Evolutionary conservation across 2,113 vertebrate genomes (phyloP), one percentile per base, ranked within the genome.

Genomic region (Mugil cephalus): DNA sequence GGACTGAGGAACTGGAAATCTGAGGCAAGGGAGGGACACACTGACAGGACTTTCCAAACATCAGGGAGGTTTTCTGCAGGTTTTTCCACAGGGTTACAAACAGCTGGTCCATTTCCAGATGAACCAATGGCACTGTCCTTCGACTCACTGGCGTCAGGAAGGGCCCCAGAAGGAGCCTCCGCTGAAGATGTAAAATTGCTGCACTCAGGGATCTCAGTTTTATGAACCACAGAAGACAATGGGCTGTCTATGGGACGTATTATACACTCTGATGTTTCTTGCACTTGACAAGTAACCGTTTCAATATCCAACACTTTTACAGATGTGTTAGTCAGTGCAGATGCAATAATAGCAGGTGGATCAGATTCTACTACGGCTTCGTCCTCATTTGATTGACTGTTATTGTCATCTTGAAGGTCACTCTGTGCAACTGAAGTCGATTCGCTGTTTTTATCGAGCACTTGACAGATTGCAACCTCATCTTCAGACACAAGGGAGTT

Each of bases 1-100:
- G 90, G 89, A 71, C 79, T 93, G 36, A 89, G 63, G 24, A 83
- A 61, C 47, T 82, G 72, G 24, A 90, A 60, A 1, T 69, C 71
- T 18, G 84, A 79, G 15, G 55, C 59, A 9, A 77, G 40, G 0
- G 87, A 73, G 7, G 62, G 60, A 77, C 75, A 87, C 21, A 79
- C 74, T 0, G 88, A 81, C 14, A 81, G 63, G 6, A 45, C 51
- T 40, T 67, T 89, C 9, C 90, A 55, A 65, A 89, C 40, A 24
- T 81, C 60, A 6, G 77, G 47, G 24, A 71, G 15, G 18, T 35
- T 60, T n/a, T 84, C 75, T 17, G 42, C 6, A 6, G 10, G 54
- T 30, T 64, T 54, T 21, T 80, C 77, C 14, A 7, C 42, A 48
- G 69, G 67, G n/a, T 43, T 60, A 40, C 10, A 66, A 21, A 50